Conservation (phyloP, 2,888 invertebrate species). For the Tetropium fuscum region DNA sequence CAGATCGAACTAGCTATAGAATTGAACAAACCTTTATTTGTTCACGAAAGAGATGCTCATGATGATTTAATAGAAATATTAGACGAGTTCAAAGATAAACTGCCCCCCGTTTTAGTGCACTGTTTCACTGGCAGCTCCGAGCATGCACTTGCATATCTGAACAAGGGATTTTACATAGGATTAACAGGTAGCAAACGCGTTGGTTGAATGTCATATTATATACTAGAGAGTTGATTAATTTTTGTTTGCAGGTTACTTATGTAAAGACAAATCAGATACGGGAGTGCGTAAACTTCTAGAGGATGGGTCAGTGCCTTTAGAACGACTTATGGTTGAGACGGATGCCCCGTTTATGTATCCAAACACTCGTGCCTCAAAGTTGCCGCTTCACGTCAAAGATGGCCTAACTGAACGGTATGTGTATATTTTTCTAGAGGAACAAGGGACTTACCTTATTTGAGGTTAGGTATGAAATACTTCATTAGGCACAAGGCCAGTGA, state of each 20-base stretch:
- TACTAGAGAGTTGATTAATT: too few relatives aligned
- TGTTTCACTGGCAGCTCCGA: slow-evolving; percentile 92
- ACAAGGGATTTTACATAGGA: slow-evolving; percentile 88
- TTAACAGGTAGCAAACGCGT: slow-evolving; percentile 73
- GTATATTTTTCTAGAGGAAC: too few relatives aligned
- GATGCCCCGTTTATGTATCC: slow-evolving; percentile 98
- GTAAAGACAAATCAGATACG: slow-evolving; percentile 93
- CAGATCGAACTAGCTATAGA: slow-evolving; percentile 88
- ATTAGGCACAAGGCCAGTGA: too few relatives aligned
- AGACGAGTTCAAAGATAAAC: slow-evolving; percentile 64
- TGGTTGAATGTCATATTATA: background rate
- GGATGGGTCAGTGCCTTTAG: slow-evolving; percentile 84
- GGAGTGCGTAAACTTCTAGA: slow-evolving; percentile 88
- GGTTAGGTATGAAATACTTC: too few relatives aligned
- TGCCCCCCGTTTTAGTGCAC: slow-evolving; percentile 90
- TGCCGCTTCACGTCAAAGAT: slow-evolving; percentile 89
- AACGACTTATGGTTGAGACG: slow-evolving; percentile 89
- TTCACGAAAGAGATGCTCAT: slow-evolving; percentile 94
- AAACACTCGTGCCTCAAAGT: slow-evolving; percentile 91
- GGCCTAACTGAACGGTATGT: slow-evolving; percentile 83
- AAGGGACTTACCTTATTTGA: too few relatives aligned
- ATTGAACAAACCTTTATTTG: slow-evolving; percentile 86
- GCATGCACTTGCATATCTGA: slow-evolving; percentile 85
- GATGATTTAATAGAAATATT: slow-evolving; percentile 84
- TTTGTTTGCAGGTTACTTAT: slow-evolving; percentile 75